Conservation (phyloP, 1,140 invertebrate species). For the Ostrea edulis region DNA sequence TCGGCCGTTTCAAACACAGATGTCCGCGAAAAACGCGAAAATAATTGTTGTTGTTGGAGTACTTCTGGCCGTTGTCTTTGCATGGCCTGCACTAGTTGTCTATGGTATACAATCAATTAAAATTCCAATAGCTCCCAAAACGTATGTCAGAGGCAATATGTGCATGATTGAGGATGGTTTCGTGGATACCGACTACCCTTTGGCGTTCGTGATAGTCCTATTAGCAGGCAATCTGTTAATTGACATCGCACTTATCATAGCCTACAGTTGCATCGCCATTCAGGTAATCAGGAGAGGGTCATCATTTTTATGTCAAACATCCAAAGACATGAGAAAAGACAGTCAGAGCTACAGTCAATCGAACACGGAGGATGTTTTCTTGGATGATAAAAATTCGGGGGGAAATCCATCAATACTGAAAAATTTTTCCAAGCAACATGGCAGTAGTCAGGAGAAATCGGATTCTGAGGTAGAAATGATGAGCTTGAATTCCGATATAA, state of each 20-base stretch:
- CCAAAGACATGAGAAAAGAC: not conserved
- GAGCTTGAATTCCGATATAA: not conserved
- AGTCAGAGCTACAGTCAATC: constrained; percentile 34
- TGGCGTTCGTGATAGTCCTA: constrained; percentile 62
- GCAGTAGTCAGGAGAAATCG: not conserved
- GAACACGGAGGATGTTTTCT: constrained; percentile 44
- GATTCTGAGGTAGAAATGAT: not conserved
- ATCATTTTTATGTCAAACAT: constrained; percentile 15
- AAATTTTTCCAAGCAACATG: constrained; percentile 10
- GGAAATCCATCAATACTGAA: constrained; percentile 17
- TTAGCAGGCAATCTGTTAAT: constrained; percentile 60
- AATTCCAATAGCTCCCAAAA: constrained; percentile 21
- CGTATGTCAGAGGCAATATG: constrained; percentile 43
- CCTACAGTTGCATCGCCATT: constrained; percentile 43
- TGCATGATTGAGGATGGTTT: constrained; percentile 60
- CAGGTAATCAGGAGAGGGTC: constrained; percentile 51
- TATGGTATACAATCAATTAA: constrained; percentile 62
- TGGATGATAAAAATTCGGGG: not conserved
- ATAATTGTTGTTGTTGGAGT: constrained; percentile 54
- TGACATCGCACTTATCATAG: constrained; percentile 45
- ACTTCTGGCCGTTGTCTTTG: constrained; percentile 55
- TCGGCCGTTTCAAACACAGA: constrained; percentile 54
- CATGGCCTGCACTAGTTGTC: constrained; percentile 65
- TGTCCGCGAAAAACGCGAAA: constrained; percentile 58
- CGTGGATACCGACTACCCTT: constrained; percentile 53